Percentiles rank a stretch among this genome's conserved stretches.
Conservation (phyloP, 2,888 invertebrate species). For the Taenaris catops region DNA sequence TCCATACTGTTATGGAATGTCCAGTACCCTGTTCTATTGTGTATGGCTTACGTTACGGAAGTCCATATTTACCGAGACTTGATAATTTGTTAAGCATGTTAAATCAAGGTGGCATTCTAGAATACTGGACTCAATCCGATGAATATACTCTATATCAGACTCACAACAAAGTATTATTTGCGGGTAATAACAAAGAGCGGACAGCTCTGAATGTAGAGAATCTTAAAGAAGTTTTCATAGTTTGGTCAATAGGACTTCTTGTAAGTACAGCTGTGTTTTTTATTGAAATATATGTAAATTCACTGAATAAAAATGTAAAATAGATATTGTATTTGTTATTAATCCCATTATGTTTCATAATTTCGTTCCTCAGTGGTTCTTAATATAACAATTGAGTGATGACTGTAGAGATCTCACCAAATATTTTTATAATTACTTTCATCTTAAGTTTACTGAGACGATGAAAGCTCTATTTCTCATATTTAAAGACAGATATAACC, state of each 20-base stretch:
- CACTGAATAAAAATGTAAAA: slow-evolving; percentile 4
- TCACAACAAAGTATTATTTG: slow-evolving; percentile 27
- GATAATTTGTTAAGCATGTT: slow-evolving; percentile 62
- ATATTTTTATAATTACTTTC: too few relatives aligned
- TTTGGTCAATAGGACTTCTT: slow-evolving; percentile 43
- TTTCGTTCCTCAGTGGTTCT: too few relatives aligned
- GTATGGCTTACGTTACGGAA: slow-evolving; percentile 78
- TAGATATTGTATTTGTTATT: too few relatives aligned
- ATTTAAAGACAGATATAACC: too few relatives aligned
- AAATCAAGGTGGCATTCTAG: slow-evolving; percentile 72
- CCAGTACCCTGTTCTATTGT: slow-evolving; percentile 78
- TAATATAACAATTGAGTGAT: too few relatives aligned
- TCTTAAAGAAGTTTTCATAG: slow-evolving; percentile 66
- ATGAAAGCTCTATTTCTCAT: too few relatives aligned
- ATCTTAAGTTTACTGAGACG: too few relatives aligned
- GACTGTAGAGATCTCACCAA: too few relatives aligned
- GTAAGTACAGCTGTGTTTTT: slow-evolving; percentile 43
- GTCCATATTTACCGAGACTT: slow-evolving; percentile 72
- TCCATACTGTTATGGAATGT: slow-evolving; percentile 68
- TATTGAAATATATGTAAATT: too few relatives aligned
- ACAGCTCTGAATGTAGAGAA: slow-evolving; percentile 52
- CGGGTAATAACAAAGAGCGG: slow-evolving; percentile 41
- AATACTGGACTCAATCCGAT: slow-evolving; percentile 54
- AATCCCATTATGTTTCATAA: too few relatives aligned
- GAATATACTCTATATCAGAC: slow-evolving; percentile 38